Conservation (phyloP, 2,797 vertebrate genomes). For the Acanthornis magna region DNA sequence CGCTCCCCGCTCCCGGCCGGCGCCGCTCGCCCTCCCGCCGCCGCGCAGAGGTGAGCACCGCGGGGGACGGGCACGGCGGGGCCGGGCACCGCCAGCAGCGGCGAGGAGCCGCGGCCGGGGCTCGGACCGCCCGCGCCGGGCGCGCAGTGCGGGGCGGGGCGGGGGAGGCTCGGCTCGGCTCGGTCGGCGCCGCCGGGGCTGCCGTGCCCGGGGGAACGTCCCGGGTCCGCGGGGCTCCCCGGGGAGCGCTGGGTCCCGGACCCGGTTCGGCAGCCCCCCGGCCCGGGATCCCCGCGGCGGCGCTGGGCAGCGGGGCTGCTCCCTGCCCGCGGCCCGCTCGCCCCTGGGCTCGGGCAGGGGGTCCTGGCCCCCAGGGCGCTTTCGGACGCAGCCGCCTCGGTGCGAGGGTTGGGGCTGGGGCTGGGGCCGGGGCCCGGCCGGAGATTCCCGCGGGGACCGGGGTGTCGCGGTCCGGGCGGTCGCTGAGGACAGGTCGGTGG, state of each 20-base stretch:
- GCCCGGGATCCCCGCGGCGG: background rate
- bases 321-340: background rate
- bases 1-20: background rate
- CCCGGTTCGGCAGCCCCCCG: background rate
- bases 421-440: background rate
- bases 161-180: background rate
- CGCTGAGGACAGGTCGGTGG: background rate
- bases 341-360: background rate
- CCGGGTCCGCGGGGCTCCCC: too few relatives aligned
- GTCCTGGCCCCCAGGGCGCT: background rate
- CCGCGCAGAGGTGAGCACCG: conserved; percentile 7
- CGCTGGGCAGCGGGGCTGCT: background rate
- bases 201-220: background rate
- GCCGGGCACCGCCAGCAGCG: background rate
- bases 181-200: background rate
- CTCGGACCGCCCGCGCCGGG: background rate
- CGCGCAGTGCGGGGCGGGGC: background rate
- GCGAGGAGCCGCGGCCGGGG: background rate
- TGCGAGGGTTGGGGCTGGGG: background rate
- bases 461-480: background rate
- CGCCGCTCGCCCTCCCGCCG: background rate
- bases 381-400: background rate
- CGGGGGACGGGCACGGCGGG: background rate
- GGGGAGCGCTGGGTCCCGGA: background rate
- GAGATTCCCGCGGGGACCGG: background rate